Evolutionary conservation across 2,797 vertebrate genomes (phyloP), one percentile per base, ranked within the genome.

Genomic region (Graptemys geographica): DNA sequence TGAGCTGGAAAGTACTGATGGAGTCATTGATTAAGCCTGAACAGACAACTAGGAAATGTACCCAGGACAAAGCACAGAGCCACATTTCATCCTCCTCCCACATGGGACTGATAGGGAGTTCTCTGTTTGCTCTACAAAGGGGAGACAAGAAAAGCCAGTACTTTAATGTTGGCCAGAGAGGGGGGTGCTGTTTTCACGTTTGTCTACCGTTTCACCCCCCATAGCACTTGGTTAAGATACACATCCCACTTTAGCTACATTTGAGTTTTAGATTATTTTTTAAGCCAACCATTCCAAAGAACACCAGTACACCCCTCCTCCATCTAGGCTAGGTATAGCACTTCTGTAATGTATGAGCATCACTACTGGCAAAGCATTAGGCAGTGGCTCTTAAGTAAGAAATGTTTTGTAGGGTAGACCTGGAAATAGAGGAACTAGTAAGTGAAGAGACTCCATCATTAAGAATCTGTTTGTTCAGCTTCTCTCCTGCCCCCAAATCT

Each of bases 351-450:
- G 8, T 57, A 56, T 1, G 1, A 93, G 37, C 44, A 84, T 49
- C 55, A 7, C 52, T 19, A 8, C 12, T 74, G 85, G 56, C 27
- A 86, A 89, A 78, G 25, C 51, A 56, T 28, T 47, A 2, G 49
- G 56, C 65, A 51, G 49, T 57, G 78, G 72, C 15, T 49, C 74
- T 16, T 28, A 28, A 13, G 44, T 31, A 78, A 27, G 74, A 94
- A 2, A 2, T 2, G 84, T 74, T 94, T 57, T 85, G 19, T 25
- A 88, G 62, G 57, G 31, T 76, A 53, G 90, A 37, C 44, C 16
- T 65, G 47, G 76, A 95, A 95, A 95, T 33, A 89, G 93, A 95
- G 87, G 62, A 95, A 96, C 78, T 44, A 78, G 21, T 19, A 52
- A 10, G 72, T 59, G 55, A 94, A 53, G 51, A 86, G 93, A 90